phyloP scores from a whole-genome alignment of 92 coral and sea anemone species.

The Nematostella vectensis region DNA sequence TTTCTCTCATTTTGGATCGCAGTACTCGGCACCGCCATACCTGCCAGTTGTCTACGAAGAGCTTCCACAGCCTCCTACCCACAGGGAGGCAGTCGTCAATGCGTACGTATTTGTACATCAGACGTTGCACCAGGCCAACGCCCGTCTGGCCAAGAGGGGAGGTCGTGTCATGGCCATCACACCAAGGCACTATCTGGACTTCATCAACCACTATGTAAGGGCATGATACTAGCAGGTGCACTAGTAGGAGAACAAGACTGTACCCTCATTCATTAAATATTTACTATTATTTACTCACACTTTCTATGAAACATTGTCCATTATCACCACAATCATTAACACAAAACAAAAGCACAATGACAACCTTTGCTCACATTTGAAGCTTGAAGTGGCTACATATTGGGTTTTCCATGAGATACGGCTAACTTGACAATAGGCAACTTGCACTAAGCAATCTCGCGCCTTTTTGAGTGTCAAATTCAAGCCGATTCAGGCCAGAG shows the following conservation, averaged over 20 bases:
- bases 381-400: too few species aligned
- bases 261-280: neutral
- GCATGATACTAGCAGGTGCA: neutral
- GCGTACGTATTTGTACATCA: slow-evolving; percentile 98
- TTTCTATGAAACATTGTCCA: neutral
- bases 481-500: too few species aligned
- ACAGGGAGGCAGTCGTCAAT: slow-evolving; percentile 95
- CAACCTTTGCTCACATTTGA: too few species aligned
- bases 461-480: too few species aligned
- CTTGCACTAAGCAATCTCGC: too few species aligned
- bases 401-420: too few species aligned
- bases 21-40: slow-evolving; percentile 95
- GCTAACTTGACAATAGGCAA: too few species aligned
- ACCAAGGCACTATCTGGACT: slow-evolving; percentile 93
- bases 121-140: slow-evolving; percentile 90
- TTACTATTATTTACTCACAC: neutral
- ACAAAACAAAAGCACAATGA: too few species aligned
- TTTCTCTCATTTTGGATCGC: too few species aligned
- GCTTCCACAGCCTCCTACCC: slow-evolving; percentile 85
- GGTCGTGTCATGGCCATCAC: slow-evolving; percentile 94
- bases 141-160: slow-evolving; percentile 85
- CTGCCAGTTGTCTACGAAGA: slow-evolving; percentile 92
- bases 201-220: slow-evolving; percentile 94
- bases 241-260: neutral
- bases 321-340: too few species aligned